Conservation (phyloP, 1,140 invertebrate species). For the Halesus radiatus region DNA sequence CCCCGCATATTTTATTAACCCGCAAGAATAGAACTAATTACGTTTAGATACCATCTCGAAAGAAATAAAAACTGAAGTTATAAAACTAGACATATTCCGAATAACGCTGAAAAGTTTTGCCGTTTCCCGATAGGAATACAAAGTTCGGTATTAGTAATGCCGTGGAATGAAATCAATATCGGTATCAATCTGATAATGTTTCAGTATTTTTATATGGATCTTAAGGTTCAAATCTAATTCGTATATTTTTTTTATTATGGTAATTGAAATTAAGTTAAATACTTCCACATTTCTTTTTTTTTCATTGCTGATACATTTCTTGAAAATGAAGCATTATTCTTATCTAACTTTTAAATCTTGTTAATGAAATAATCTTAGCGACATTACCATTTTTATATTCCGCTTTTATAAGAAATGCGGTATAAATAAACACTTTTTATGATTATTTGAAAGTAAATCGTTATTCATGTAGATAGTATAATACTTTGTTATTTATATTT, state of each 20-base stretch:
- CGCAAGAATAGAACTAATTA: constrained; percentile 26
- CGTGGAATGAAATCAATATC: constrained; percentile 29
- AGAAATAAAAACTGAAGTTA: constrained; percentile 32
- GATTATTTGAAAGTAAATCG: neutral
- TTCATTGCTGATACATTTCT: too few species aligned
- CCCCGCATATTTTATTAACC: constrained; percentile 30
- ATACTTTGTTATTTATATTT: too few species aligned
- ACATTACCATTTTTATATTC: too few species aligned
- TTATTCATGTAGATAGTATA: neutral
- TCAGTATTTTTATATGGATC: neutral
- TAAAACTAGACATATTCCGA: constrained; percentile 34
- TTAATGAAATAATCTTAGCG: too few species aligned
- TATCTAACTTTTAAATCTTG: too few species aligned
- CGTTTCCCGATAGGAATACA: constrained; percentile 16
- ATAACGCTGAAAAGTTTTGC: constrained; percentile 26
- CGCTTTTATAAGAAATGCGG: too few species aligned
- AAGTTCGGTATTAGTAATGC: constrained; percentile 4
- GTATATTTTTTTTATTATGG: too few species aligned
- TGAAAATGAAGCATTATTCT: too few species aligned
- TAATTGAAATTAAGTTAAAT: too few species aligned
- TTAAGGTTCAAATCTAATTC: too few species aligned
- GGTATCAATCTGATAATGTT: constrained; percentile 10
- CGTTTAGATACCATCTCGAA: constrained; percentile 18
- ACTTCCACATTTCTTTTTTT: too few species aligned
- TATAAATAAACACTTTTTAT: too few species aligned